phyloP scores from a whole-genome alignment of 2,888 invertebrate species.

The Eupithecia exiguata region DNA sequence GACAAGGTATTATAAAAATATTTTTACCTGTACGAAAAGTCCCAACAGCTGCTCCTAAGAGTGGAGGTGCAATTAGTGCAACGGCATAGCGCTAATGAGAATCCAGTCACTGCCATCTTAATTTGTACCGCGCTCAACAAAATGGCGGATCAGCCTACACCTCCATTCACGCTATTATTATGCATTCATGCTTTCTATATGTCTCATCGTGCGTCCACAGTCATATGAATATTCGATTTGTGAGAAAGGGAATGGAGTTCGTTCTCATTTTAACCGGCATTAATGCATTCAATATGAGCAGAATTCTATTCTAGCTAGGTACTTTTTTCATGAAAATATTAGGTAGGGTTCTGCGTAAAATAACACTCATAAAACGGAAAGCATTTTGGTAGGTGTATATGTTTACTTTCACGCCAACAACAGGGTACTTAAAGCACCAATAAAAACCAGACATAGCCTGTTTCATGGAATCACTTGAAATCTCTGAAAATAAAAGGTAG shows the following conservation, averaged over 20 bases:
- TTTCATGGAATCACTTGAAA: not conserved
- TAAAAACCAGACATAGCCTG: constrained; percentile 4
- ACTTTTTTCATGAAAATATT: not conserved
- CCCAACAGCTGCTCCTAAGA: constrained; percentile 41
- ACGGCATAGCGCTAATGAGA: constrained; percentile 58
- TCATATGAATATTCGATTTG: constrained; percentile 49
- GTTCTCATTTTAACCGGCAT: constrained; percentile 10
- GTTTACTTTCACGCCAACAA: not conserved
- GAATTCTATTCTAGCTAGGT: not conserved
- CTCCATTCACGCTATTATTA: constrained; percentile 37
- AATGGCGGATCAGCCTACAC: constrained; percentile 50
- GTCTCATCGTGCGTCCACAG: constrained; percentile 31
- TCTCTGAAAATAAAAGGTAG: not conserved
- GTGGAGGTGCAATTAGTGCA: constrained; percentile 61
- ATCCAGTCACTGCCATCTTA: constrained; percentile 57
- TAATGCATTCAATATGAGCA: not conserved
- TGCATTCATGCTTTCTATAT: constrained; percentile 39
- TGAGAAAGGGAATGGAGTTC: constrained; percentile 24
- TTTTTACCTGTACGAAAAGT: constrained; percentile 23
- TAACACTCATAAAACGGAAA: not conserved
- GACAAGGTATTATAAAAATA: constrained; percentile 16
- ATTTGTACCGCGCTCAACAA: constrained; percentile 54
- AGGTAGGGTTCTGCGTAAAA: not conserved
- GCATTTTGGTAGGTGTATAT: not conserved
- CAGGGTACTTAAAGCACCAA: not conserved